phyloP scores from a whole-genome alignment of 2,888 invertebrate species.

The Stegana nigrithorax region DNA sequence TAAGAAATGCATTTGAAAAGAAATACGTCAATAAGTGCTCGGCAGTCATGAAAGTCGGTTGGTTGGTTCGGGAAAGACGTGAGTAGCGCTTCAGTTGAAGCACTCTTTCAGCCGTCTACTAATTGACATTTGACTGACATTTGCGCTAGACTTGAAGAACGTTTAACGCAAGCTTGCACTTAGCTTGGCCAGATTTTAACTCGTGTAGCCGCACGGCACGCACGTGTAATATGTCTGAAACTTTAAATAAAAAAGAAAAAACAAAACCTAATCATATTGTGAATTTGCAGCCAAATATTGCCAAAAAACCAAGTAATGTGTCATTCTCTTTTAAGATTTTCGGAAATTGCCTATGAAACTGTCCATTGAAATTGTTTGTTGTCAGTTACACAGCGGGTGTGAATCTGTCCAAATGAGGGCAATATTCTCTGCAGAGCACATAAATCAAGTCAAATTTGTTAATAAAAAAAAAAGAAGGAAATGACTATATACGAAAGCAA shows the following conservation, averaged over 20 bases:
- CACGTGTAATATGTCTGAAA: no score
- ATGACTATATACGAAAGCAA: neutral
- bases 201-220: no score
- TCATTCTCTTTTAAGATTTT: constrained; percentile 18
- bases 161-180: no score
- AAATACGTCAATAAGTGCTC: no score
- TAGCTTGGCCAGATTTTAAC: no score
- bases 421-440: no score
- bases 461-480: neutral
- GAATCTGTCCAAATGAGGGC: no score
- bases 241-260: constrained; percentile 18
- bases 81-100: constrained; percentile 26
- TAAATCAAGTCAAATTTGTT: constrained; percentile 15
- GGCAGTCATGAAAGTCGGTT: no score
- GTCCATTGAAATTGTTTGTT: constrained; percentile 15
- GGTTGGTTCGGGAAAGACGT: no score
- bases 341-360: neutral
- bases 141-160: no score
- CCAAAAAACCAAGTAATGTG: constrained; percentile 22
- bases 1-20: no score
- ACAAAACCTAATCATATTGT: constrained; percentile 10
- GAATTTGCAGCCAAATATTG: constrained; percentile 29
- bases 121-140: constrained; percentile 39
- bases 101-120: no score
- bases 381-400: constrained; percentile 29